Conservation (phyloP, 2,797 vertebrate species). For the Apodemus agrarius region DNA sequence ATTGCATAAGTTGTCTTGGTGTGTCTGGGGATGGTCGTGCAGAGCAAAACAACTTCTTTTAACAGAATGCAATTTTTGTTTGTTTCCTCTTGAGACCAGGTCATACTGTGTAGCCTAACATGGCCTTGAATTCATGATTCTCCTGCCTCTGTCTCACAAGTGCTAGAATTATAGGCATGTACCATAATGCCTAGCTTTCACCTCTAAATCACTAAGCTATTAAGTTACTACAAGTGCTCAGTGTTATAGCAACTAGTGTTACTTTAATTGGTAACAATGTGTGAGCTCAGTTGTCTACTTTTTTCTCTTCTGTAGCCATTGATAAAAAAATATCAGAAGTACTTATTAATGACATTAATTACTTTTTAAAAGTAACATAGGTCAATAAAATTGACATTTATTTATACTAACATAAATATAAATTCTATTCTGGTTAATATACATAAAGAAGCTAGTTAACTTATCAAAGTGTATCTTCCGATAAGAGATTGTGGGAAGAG, state of each 20-base stretch:
- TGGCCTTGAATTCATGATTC: background rate
- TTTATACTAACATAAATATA: background rate
- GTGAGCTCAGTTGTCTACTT: background rate
- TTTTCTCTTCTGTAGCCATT: background rate
- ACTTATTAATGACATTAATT: background rate
- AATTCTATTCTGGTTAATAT: background rate
- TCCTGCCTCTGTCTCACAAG: background rate
- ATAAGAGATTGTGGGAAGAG: background rate
- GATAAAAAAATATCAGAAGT: background rate
- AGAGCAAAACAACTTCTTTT: background rate
- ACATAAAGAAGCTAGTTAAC: background rate
- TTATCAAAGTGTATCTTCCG: constrained; percentile 34
- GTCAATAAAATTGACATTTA: constrained; percentile 6
- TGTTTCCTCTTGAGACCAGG: background rate
- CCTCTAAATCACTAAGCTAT: background rate
- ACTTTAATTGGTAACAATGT: background rate
- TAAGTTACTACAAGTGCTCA: background rate
- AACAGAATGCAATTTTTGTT: background rate
- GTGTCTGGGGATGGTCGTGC: background rate
- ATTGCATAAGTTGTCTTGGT: background rate
- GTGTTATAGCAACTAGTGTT: background rate
- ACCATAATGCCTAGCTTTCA: background rate
- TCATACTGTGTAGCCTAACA: background rate
- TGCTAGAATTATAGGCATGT: background rate
- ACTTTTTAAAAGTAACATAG: background rate